A percentile compares a stretch with the other conserved stretches of the same genome.
Conservation (phyloP, 2,113 vertebrate genomes). For the Tursiops truncatus region DNA sequence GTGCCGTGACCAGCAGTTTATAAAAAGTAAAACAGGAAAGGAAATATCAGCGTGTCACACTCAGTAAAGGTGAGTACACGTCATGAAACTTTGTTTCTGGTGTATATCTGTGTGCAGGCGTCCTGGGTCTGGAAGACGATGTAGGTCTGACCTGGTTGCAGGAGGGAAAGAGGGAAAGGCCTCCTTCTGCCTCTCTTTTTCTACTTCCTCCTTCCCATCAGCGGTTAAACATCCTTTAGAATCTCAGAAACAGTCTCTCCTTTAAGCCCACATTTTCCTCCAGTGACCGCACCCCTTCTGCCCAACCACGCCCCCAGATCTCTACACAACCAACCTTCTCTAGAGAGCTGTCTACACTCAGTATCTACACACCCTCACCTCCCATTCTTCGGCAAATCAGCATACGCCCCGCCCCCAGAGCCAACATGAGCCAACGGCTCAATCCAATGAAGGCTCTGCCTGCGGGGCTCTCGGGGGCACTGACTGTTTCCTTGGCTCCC, state of each 20-base stretch:
- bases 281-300: not conserved
- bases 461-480: fast-evolving
- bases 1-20: not conserved
- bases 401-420: not conserved
- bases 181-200: not conserved
- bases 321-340: not conserved
- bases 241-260: not conserved
- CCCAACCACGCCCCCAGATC: not conserved
- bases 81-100: not conserved
- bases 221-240: not conserved
- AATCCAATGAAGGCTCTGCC: not conserved
- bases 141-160: not conserved
- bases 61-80: not conserved
- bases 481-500: not conserved
- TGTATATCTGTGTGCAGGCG: not conserved
- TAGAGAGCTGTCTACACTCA: not conserved
- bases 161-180: not conserved
- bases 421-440: not conserved
- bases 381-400: not conserved
- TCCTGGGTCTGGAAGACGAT: not conserved
- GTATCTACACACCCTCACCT: not conserved
- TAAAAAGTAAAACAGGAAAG: not conserved
- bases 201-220: not conserved
- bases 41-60: not conserved
- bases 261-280: not conserved